Evolutionary conservation across 2,113 vertebrate species (phyloP).

Genomic region (Serinus canaria): DNA sequence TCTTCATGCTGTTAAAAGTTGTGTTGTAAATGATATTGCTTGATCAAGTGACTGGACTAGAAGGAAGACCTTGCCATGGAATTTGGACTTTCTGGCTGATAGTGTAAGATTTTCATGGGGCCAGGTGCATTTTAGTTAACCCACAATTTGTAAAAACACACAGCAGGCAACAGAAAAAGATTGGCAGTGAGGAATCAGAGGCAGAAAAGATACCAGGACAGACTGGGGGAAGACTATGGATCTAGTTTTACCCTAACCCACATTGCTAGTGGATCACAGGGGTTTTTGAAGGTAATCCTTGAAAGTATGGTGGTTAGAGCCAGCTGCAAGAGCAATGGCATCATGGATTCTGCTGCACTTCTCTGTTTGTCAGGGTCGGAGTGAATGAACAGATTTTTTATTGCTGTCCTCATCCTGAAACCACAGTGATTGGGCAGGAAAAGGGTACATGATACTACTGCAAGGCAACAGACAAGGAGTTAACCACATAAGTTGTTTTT

Average conservation of each 20-base stretch:
- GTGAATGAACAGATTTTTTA: neutral
- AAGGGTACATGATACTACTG: neutral
- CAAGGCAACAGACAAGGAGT: neutral
- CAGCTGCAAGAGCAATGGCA: neutral
- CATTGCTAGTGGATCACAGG: neutral
- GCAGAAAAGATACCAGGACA: neutral
- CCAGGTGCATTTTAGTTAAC: neutral
- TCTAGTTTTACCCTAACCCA: neutral
- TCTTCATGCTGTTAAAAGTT: neutral
- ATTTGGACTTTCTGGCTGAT: neutral
- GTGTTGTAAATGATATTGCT: neutral
- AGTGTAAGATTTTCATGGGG: neutral
- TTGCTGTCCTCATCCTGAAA: neutral
- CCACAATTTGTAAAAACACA: neutral
- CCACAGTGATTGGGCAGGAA: neutral
- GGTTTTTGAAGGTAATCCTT: neutral
- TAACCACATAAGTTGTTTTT: neutral
- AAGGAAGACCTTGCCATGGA: neutral
- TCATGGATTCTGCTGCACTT: neutral
- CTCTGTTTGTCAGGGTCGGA: neutral
- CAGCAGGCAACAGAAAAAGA: neutral
- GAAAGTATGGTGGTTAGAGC: neutral
- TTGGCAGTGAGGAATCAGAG: neutral
- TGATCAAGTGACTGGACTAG: neutral
- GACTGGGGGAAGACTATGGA: neutral